A percentile compares a stretch with the other conserved stretches of the same genome.
Conservation (phyloP, 2,797 vertebrate species). For the Epinephelus malabaricus region DNA sequence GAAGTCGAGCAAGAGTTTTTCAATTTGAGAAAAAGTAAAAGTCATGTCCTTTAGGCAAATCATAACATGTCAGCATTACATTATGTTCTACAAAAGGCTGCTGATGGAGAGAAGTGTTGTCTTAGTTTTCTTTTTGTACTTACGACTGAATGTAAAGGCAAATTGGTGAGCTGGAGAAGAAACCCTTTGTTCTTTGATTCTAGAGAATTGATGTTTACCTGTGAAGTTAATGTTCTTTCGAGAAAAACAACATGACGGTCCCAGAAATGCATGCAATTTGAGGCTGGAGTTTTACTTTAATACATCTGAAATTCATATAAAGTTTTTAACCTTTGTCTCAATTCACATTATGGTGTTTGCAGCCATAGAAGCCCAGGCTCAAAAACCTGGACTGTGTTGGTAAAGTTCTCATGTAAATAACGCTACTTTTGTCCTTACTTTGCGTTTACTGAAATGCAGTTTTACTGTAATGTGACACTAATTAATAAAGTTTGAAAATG, state of each 20-base stretch:
- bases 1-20: slow-evolving; percentile 13
- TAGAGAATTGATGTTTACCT: not conserved
- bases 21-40: not conserved
- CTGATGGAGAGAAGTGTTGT: not conserved
- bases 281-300: not conserved
- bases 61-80: not conserved
- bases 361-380: not conserved
- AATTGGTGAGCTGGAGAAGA: not conserved
- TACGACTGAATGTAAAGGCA: not conserved
- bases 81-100: not conserved
- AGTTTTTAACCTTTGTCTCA: not conserved
- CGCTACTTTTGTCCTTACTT: not conserved
- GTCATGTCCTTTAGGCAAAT: slow-evolving; percentile 25
- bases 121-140: not conserved
- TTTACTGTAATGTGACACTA: not conserved
- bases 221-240: not conserved
- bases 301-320: not conserved
- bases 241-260: not conserved
- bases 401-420: not conserved
- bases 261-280: not conserved
- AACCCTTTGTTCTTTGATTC: too few relatives aligned
- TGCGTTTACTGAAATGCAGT: not conserved
- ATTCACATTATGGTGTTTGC: not conserved
- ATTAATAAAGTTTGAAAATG: not conserved
- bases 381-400: too few relatives aligned